phyloP scores from a whole-genome alignment of 2,113 vertebrate species.

The Ranitomeya variabilis region DNA sequence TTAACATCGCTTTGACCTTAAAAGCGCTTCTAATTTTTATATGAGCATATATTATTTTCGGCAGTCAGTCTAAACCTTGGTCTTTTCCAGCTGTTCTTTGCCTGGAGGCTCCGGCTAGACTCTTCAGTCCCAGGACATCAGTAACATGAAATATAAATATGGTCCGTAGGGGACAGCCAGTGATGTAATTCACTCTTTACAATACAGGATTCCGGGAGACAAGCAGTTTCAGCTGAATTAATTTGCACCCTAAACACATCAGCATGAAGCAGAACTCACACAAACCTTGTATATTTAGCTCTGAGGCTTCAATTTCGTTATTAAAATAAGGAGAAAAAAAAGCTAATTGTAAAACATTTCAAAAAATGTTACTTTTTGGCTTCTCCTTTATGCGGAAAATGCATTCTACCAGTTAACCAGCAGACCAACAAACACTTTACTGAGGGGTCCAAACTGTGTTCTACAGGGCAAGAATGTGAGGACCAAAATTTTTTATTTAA shows the following conservation, averaged over 20 bases:
- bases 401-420: neutral
- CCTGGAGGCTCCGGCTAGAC: slow-evolving; percentile 46
- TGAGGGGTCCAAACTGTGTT: too few relatives aligned
- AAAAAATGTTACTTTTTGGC: neutral
- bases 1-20: slow-evolving; percentile 48
- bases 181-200: slow-evolving; percentile 26
- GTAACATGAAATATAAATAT: slow-evolving; percentile 30
- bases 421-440: neutral
- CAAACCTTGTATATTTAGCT: slow-evolving; percentile 31
- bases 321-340: neutral
- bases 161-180: neutral
- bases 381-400: neutral
- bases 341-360: neutral
- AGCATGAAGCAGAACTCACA: slow-evolving; percentile 27
- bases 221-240: slow-evolving; percentile 29
- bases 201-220: slow-evolving; percentile 52
- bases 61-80: slow-evolving; percentile 22
- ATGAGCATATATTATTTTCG: slow-evolving; percentile 51
- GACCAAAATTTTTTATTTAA: too few relatives aligned
- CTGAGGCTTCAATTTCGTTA: slow-evolving; percentile 20
- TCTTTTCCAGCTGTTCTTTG: slow-evolving; percentile 43
- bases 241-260: slow-evolving; percentile 53
- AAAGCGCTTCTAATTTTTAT: slow-evolving; percentile 53
- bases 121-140: slow-evolving; percentile 31
- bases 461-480: too few relatives aligned